Evolutionary conservation across 2,888 invertebrate genomes (phyloP), one percentile per base, ranked within the genome.

Genomic region (Trilocha varians): DNA sequence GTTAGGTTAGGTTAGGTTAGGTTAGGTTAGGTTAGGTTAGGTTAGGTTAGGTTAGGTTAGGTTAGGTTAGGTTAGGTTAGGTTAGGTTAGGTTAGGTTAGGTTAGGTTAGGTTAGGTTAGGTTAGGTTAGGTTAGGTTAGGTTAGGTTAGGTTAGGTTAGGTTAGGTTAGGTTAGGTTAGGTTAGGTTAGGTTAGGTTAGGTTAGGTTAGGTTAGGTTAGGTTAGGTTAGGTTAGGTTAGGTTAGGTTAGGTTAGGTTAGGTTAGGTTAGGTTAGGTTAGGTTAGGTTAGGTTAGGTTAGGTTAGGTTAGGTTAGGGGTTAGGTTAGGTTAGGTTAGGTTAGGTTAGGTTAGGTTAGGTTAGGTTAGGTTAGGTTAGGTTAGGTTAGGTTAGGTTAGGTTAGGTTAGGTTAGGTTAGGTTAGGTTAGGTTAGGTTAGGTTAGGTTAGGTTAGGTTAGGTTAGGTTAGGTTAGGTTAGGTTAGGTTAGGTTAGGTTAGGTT

Each of bases 71-170:
- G n/a, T n/a, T 47, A 47, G 49, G 49, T 49, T 48, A 45, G 47
- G 43, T 44, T 44, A 44, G 46, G 46, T 44, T 46, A 46, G 46
- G 46, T 44, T 43, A 46, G 43, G 44, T 43, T 43, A 46, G 46
- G 42, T 44, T 44, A 46, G 46, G 43, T 44, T 46, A 43, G 49
- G 49, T 47, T 45, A 45, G 46, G 46, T 45, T 45, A 44, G 46
- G 49, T 46, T 44, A 46, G 48, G 49, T 46, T 46, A 46, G 48
- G 48, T 49, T 46, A 49, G 49, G 49, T 46, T 46, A 49, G 50
- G 48, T 48, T 48, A 47, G 48, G 49, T 47, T 47, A 48, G 46
- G 51, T 47, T 47, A 51, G 47, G 48, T 48, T 48, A 47, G 48
- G 48, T 50, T 47, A 48, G 48, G 48, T 46, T 48, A 48, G 50